phyloP scores from a whole-genome alignment of 2,113 vertebrate genomes.

The Acanthochromis polyacanthus region DNA sequence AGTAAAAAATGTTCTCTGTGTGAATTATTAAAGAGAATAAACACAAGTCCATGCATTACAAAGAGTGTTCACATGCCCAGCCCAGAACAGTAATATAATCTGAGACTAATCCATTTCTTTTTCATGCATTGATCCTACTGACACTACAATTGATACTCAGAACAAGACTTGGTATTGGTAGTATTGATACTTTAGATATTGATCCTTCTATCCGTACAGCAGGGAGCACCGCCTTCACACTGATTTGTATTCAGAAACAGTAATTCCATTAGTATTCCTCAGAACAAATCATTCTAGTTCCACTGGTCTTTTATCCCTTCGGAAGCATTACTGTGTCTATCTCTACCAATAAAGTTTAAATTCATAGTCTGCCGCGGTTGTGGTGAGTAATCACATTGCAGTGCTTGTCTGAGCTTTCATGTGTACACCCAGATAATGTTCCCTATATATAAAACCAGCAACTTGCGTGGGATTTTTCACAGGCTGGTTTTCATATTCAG shows the following conservation, averaged over 20 bases:
- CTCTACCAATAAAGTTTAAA: not conserved
- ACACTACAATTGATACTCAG: not conserved
- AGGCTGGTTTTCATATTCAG: constrained; percentile 26
- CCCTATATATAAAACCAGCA: constrained; percentile 17
- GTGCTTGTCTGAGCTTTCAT: constrained; percentile 13
- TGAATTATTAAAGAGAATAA: too few relatives aligned
- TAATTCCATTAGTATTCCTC: not conserved
- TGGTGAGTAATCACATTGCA: constrained; percentile 44
- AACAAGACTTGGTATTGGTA: not conserved
- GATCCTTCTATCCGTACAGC: not conserved
- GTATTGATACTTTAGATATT: not conserved
- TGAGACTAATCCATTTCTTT: not conserved
- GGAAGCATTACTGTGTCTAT: not conserved
- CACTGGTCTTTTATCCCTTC: not conserved
- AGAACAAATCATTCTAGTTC: not conserved
- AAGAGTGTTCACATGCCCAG: too few relatives aligned
- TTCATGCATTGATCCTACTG: not conserved
- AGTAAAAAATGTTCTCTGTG: too few relatives aligned
- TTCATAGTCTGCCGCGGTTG: constrained; percentile 12
- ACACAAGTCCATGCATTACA: too few relatives aligned
- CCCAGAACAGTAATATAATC: not conserved
- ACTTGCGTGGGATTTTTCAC: constrained; percentile 19
- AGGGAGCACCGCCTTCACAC: not conserved
- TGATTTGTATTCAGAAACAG: not conserved
- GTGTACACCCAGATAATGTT: constrained; percentile 4